Evolutionary conservation across 2,888 invertebrate species (phyloP).

Genomic region (Scaptomyza polygonia): DNA sequence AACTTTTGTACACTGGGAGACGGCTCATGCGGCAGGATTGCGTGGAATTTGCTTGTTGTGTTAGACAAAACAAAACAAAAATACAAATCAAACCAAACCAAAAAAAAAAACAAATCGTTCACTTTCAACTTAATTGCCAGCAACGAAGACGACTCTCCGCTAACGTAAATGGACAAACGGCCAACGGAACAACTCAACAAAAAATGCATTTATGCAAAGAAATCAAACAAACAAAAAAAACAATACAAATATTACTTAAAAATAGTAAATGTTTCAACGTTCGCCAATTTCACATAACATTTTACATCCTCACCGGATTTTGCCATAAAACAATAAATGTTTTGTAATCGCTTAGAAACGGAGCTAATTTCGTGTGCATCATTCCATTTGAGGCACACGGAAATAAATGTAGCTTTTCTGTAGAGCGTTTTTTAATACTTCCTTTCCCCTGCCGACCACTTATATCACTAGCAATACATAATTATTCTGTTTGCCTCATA

Average conservation of each 20-base stretch:
- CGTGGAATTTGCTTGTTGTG: conserved; percentile 69
- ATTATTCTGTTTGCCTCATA: neutral
- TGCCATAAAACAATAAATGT: conserved; percentile 14
- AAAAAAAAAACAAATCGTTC: conserved; percentile 57
- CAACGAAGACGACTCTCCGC: conserved; percentile 59
- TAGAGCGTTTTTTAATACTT: conserved; percentile 8
- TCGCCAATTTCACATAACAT: conserved; percentile 17
- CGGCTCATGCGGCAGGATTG: conserved; percentile 53
- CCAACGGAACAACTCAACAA: conserved; percentile 10
- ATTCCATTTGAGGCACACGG: conserved; percentile 5
- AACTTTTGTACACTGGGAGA: conserved; percentile 37
- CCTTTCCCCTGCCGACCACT: no score
- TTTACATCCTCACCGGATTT: conserved; percentile 22
- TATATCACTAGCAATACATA: neutral
- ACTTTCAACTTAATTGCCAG: conserved; percentile 68
- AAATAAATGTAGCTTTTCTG: conserved; percentile 1
- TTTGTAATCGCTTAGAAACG: conserved; percentile 7
- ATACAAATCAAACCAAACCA: conserved; percentile 38
- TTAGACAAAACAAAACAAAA: conserved; percentile 54
- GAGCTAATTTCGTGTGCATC: conserved; percentile 7
- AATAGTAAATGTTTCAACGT: conserved; percentile 30
- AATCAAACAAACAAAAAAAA: conserved; percentile 16
- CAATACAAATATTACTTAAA: conserved; percentile 16
- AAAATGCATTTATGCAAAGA: conserved; percentile 16
- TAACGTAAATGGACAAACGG: conserved; percentile 60